Conservation (phyloP, 64 coral and sea anemone genomes). For the Hydrozoanthus tunicans region DNA sequence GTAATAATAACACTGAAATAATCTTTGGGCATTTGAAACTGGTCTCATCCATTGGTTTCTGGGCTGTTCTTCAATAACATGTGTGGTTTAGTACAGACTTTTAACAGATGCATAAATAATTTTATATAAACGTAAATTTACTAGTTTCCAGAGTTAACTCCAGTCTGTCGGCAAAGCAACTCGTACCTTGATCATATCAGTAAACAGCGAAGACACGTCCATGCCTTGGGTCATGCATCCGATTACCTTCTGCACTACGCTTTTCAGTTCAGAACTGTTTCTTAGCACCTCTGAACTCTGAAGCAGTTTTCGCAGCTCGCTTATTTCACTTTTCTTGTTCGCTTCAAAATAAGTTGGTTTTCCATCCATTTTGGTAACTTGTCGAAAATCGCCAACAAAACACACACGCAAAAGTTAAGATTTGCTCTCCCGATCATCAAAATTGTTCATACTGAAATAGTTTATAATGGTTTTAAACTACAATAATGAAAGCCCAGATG, state of each 20-base stretch:
- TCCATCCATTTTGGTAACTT: background rate
- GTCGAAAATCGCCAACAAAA: background rate
- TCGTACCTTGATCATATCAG: slow-evolving; percentile 93
- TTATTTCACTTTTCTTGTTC: slow-evolving; percentile 86
- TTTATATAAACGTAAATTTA: no score
- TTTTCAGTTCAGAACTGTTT: slow-evolving; percentile 70
- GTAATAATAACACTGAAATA: no score
- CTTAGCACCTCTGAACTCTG: slow-evolving; percentile 70
- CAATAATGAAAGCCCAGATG: no score
- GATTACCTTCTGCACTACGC: slow-evolving; percentile 88
- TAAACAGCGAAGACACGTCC: slow-evolving; percentile 90
- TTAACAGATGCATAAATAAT: no score
- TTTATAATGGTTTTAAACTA: no score
- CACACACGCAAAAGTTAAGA: background rate
- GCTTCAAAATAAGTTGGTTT: slow-evolving; percentile 69
- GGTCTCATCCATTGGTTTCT: no score
- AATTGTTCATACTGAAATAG: background rate
- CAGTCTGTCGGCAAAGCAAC: background rate
- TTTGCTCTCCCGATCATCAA: background rate
- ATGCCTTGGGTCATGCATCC: slow-evolving; percentile 94
- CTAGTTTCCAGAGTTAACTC: no score
- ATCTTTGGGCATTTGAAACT: no score
- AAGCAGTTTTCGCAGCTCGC: slow-evolving; percentile 82
- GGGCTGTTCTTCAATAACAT: no score
- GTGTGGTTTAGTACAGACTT: no score